A percentile compares a stretch with the other conserved stretches of the same genome.
Evolutionary conservation across 2,888 invertebrate species (phyloP).

Genomic region (Erynnis tages): DNA sequence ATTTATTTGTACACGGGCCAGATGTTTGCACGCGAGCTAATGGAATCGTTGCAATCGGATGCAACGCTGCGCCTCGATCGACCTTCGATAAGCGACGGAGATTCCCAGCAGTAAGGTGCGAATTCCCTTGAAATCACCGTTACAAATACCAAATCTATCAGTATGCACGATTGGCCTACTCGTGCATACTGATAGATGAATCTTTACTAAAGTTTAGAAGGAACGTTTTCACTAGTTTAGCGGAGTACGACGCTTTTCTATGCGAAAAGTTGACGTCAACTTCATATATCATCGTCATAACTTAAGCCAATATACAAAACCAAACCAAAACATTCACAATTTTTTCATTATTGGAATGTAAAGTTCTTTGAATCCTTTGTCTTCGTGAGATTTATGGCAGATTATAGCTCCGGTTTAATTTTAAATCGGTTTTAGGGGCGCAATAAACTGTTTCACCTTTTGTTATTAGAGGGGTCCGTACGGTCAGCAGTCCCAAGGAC

Average conservation of each 20-base stretch:
- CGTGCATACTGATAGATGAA: background rate
- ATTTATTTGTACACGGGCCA: slow-evolving; percentile 14
- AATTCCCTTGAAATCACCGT: background rate
- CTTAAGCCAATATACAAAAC: no score
- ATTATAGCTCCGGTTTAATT: slow-evolving; percentile 2
- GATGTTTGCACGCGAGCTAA: slow-evolving; percentile 19
- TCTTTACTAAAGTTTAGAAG: no score
- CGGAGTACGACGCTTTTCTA: no score
- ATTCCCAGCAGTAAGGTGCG: slow-evolving; percentile 8
- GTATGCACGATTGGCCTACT: background rate
- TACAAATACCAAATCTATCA: background rate
- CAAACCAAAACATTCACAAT: no score
- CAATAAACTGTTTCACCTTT: slow-evolving; percentile 35
- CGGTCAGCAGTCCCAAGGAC: slow-evolving; percentile 34
- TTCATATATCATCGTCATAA: no score
- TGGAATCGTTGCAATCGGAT: slow-evolving; percentile 20
- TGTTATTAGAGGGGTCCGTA: slow-evolving; percentile 28
- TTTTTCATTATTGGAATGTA: no score
- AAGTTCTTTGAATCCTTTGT: no score
- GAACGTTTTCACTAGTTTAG: no score
- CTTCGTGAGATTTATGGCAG: background rate
- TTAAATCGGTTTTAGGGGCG: slow-evolving; percentile 26
- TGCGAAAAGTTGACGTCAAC: no score
- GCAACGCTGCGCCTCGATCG: slow-evolving; percentile 2
- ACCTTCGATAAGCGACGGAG: slow-evolving; percentile 8